Conservation (phyloP, 2,888 invertebrate species). For the Erebia ligea region DNA sequence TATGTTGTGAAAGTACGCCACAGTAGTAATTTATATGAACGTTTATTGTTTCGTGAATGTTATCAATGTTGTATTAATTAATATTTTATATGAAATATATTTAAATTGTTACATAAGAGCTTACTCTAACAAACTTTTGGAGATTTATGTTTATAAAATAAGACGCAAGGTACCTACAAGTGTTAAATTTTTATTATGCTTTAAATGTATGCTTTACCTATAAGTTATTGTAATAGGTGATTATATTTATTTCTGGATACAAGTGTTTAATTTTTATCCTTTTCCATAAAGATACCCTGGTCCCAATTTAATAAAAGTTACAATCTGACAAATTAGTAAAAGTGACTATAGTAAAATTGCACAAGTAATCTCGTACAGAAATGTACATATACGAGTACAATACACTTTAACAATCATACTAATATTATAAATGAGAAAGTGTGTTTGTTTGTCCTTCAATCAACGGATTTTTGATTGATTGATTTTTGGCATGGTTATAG, state of each 20-base stretch:
- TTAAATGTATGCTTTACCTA: slow-evolving; percentile 45
- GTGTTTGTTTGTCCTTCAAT: no score
- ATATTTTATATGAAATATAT: slow-evolving; percentile 2
- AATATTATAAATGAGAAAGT: no score
- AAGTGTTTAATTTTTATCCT: slow-evolving; percentile 6
- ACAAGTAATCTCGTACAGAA: no score
- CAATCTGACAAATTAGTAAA: no score
- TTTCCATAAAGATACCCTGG: not conserved
- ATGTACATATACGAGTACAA: no score
- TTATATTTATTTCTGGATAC: slow-evolving; percentile 11
- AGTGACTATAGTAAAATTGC: no score
- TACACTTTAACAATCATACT: no score
- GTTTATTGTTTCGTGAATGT: slow-evolving; percentile 34
- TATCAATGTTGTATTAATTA: slow-evolving; percentile 20
- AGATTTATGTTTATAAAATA: slow-evolving; percentile 17
- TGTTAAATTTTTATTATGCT: slow-evolving; percentile 34
- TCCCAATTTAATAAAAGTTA: no score
- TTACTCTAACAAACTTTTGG: slow-evolving; percentile 26
- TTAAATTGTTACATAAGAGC: slow-evolving; percentile 33
- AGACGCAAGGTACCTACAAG: not conserved
- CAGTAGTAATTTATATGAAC: slow-evolving; percentile 32
- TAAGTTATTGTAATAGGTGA: slow-evolving; percentile 35
- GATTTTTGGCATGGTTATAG: no score
- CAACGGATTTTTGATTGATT: no score
- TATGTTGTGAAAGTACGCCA: not conserved